Evolutionary conservation across 2,888 invertebrate species (phyloP).

Genomic region (Tinea semifulvella): DNA sequence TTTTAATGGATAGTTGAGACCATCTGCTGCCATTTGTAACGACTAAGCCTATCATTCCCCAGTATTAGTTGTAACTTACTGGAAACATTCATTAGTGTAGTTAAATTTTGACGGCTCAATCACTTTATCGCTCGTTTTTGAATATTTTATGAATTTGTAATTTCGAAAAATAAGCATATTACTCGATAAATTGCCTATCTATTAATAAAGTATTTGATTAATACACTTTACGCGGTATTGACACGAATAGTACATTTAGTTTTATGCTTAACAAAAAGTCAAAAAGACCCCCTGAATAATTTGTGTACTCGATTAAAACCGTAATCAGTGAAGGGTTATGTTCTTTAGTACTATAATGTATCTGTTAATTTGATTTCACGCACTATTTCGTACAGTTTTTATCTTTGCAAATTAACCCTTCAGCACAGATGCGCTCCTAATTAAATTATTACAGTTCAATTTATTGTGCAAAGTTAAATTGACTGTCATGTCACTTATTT

Average conservation of each 20-base stretch:
- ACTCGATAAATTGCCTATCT: no score
- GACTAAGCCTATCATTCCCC: constrained; percentile 15
- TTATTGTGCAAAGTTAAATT: no score
- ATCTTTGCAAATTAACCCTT: constrained; percentile 1
- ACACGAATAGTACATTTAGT: not conserved
- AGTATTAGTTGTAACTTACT: constrained; percentile 23
- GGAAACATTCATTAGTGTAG: constrained; percentile 8
- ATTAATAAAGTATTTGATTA: not conserved
- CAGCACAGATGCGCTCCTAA: not conserved
- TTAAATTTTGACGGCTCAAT: constrained; percentile 4
- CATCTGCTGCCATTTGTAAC: constrained; percentile 10
- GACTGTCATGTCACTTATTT: no score
- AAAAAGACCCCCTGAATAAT: not conserved
- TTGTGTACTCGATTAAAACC: not conserved
- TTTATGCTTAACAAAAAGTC: not conserved
- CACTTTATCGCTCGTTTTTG: not conserved
- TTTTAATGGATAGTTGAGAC: constrained; percentile 12
- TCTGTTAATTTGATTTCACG: constrained; percentile 4
- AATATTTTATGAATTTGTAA: constrained; percentile 4
- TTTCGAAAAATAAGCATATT: not conserved
- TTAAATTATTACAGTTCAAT: no score
- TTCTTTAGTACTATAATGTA: not conserved
- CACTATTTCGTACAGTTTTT: constrained; percentile 5
- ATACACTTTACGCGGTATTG: not conserved
- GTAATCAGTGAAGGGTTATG: constrained; percentile 6